These are phyloP conservation scores for Anoplopoma fimbria DNA, from an alignment of 2,113 vertebrate species.

Conservation along the genomic window DNA sequence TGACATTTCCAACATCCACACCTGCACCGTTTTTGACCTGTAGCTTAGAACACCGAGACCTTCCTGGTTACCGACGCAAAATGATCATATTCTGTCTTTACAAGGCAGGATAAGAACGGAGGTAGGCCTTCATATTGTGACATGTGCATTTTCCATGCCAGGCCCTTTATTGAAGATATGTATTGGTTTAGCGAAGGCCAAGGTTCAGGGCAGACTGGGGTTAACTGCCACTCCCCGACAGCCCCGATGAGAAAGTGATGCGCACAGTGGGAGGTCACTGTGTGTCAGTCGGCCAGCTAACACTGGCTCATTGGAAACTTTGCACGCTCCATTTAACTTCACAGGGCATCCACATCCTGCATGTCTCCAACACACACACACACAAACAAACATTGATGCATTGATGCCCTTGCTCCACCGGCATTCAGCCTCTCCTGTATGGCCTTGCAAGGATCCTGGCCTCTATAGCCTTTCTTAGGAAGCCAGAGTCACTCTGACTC, in stretches of 20 bases:
- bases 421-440: slow-evolving; percentile 19
- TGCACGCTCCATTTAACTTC: slow-evolving; percentile 79
- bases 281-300: slow-evolving; percentile 72
- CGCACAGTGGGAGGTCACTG: slow-evolving; percentile 63
- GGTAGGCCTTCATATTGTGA: slow-evolving; percentile 18
- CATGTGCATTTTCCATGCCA: slow-evolving; percentile 28
- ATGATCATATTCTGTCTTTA: slow-evolving; percentile 33
- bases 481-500: slow-evolving; percentile 74
- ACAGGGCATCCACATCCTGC: slow-evolving; percentile 52
- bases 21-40: not conserved
- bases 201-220: slow-evolving; percentile 69
- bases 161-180: slow-evolving; percentile 60
- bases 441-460: slow-evolving; percentile 56
- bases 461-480: slow-evolving; percentile 52
- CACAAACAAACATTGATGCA: slow-evolving; percentile 3
- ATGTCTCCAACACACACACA: slow-evolving; percentile 2
- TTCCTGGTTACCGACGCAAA: slow-evolving; percentile 36
- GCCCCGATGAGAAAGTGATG: slow-evolving; percentile 75
- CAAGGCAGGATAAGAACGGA: not conserved
- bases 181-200: slow-evolving; percentile 68
- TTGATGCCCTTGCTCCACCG: slow-evolving; percentile 6
- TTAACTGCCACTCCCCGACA: slow-evolving; percentile 72
- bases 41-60: slow-evolving; percentile 7
- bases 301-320: slow-evolving; percentile 69
- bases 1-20: slow-evolving; percentile 16